Conservation (phyloP, 2,797 vertebrate species). For the Eulemur coronatus region DNA sequence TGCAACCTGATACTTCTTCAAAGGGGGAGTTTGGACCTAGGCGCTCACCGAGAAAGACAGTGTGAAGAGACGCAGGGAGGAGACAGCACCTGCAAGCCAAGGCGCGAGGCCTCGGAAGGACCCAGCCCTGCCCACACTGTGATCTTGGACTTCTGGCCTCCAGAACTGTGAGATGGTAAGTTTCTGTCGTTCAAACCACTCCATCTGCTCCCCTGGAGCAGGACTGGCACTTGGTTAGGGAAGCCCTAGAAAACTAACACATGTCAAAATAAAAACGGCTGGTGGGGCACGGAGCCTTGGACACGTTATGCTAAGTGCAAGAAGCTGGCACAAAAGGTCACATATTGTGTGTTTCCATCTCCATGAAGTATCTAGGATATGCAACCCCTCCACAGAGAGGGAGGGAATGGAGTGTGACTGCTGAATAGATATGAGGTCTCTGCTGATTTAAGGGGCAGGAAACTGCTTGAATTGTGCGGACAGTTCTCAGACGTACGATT, state of each 20-base stretch:
- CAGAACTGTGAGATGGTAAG: accelerated
- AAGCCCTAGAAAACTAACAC: neutral
- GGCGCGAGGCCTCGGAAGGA: neutral
- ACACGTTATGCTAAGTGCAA: neutral
- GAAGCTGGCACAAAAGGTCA: accelerated
- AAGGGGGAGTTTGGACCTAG: neutral
- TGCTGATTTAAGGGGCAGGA: neutral
- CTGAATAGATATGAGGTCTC: neutral
- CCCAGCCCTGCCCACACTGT: neutral
- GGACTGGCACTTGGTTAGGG: neutral
- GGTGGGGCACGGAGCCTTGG: neutral
- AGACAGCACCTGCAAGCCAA: accelerated
- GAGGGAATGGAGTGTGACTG: neutral
- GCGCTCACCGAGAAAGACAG: neutral
- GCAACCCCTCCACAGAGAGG: neutral
- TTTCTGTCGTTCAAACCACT: neutral
- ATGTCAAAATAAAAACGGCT: neutral
- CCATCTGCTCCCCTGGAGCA: too few relatives aligned
- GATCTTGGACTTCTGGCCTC: neutral
- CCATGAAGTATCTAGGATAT: neutral
- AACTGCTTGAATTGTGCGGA: neutral
- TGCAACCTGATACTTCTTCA: neutral
- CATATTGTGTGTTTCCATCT: too few relatives aligned
- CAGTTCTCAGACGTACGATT: neutral
- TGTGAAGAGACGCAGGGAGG: neutral